These are phyloP conservation scores for Leguminivora glycinivorella DNA, from an alignment of 1,140 invertebrate species.

Conservation along the genomic window DNA sequence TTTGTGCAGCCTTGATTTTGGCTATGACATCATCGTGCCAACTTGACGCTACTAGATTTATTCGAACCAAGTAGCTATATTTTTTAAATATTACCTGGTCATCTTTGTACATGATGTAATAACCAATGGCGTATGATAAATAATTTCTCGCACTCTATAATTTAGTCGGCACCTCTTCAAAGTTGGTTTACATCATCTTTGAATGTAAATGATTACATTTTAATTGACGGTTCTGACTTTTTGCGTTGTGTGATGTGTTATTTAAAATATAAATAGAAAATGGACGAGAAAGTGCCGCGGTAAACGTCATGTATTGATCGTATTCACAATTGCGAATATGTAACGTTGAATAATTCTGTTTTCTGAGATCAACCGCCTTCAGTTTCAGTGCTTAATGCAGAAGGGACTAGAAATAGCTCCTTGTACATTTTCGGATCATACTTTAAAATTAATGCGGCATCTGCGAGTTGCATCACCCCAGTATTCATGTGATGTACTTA, in stretches of 20 bases:
- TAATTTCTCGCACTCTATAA: conserved; percentile 21
- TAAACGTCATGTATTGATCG: no score
- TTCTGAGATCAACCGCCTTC: conserved; percentile 2
- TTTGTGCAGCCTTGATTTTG: conserved; percentile 67
- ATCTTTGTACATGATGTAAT: conserved; percentile 24
- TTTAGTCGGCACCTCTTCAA: conserved; percentile 23
- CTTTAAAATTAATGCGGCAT: conserved; percentile 14
- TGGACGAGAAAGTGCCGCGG: not conserved
- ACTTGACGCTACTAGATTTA: conserved; percentile 32
- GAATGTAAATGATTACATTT: not conserved
- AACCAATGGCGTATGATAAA: conserved; percentile 18
- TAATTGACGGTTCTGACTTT: not conserved
- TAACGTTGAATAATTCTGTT: conserved; percentile 4
- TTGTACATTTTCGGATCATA: conserved; percentile 13
- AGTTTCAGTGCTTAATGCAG: conserved; percentile 1
- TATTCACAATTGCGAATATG: not conserved
- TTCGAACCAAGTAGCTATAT: conserved; percentile 20
- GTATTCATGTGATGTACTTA: conserved; percentile 11
- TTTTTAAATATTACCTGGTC: conserved; percentile 13
- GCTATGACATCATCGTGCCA: conserved; percentile 67
- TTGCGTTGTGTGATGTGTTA: not conserved
- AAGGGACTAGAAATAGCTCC: conserved; percentile 9
- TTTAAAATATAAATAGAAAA: not conserved
- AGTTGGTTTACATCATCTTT: not conserved
- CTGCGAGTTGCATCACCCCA: conserved; percentile 20